Percentiles rank a stretch among this genome's conserved stretches.
Conservation (phyloP, 2,113 vertebrate genomes). For the Melozone crissalis region DNA sequence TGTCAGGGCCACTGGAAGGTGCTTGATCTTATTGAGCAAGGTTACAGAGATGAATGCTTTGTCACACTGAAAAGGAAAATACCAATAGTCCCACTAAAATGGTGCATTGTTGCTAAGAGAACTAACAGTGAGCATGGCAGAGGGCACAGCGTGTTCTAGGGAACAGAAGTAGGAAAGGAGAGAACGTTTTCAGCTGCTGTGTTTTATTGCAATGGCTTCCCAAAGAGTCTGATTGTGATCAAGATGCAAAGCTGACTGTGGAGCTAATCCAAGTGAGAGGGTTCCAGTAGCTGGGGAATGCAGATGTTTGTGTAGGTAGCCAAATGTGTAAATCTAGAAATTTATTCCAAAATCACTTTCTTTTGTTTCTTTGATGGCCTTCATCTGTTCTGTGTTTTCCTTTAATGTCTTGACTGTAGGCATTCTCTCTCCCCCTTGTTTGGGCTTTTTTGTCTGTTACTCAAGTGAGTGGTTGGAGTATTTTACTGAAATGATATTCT, state of each 20-base stretch:
- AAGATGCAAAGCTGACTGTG: neutral
- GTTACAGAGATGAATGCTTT: neutral
- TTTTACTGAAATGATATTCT: neutral
- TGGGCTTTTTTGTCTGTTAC: neutral
- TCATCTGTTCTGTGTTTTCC: neutral
- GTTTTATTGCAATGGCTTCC: neutral
- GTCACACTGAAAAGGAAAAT: neutral
- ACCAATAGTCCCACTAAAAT: neutral
- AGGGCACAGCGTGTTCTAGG: neutral
- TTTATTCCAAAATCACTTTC: neutral
- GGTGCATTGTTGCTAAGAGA: neutral
- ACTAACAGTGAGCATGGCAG: neutral
- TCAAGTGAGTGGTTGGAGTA: neutral
- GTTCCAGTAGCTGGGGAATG: neutral
- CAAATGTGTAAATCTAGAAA: neutral
- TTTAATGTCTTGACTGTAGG: neutral
- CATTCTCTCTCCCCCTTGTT: neutral
- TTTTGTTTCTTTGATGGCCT: neutral
- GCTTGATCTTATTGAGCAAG: neutral
- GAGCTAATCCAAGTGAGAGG: neutral
- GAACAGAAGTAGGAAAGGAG: neutral
- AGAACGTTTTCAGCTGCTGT: neutral
- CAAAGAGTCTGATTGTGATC: neutral
- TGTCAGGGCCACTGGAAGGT: neutral
- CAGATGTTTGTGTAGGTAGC: neutral